phyloP scores from a whole-genome alignment of 2,797 vertebrate genomes.

The Spinus pinus region DNA sequence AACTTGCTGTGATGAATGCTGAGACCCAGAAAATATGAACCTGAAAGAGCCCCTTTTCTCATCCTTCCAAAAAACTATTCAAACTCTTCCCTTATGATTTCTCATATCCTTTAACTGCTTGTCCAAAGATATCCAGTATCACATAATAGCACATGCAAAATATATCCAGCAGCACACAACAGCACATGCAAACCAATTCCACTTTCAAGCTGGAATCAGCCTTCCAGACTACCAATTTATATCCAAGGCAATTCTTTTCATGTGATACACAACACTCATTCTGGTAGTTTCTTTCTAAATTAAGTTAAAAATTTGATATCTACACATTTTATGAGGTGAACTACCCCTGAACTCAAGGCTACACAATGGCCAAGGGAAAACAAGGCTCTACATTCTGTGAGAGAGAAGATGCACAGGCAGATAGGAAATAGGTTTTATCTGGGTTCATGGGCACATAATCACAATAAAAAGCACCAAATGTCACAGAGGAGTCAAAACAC shows the following conservation, averaged over 20 bases:
- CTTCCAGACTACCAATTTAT: neutral
- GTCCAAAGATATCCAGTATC: neutral
- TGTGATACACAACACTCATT: neutral
- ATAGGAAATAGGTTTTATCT: neutral
- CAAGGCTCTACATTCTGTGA: neutral
- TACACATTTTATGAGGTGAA: neutral
- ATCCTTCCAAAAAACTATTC: neutral
- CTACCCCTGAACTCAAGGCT: neutral
- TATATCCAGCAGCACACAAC: neutral
- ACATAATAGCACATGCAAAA: neutral
- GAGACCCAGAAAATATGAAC: neutral
- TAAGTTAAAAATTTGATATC: neutral
- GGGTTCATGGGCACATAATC: neutral
- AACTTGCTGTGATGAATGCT: neutral
- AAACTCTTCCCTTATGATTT: neutral
- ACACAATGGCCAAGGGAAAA: neutral
- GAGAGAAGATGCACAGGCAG: neutral
- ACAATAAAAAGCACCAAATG: neutral
- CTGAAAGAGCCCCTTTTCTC: neutral
- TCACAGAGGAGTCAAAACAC: neutral
- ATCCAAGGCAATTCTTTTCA: neutral
- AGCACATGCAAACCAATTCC: neutral
- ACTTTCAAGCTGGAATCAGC: neutral
- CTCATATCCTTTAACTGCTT: neutral
- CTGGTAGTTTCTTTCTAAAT: neutral